A percentile compares a stretch with the other conserved stretches of the same genome.
phyloP scores from a whole-genome alignment of 2,888 invertebrate genomes.

The Dynastes tityus region DNA sequence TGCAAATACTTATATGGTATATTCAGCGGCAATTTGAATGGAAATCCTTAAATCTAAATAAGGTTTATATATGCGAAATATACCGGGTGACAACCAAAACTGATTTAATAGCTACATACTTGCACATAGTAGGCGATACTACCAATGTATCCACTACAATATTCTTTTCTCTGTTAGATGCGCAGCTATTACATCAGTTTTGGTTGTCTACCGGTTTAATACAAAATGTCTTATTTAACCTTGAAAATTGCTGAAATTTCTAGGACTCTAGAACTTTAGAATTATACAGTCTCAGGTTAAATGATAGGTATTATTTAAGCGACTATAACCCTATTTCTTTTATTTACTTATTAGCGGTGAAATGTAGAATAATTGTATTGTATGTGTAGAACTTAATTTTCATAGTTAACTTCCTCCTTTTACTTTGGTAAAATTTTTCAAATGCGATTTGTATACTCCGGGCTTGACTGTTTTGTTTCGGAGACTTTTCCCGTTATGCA shows the following conservation, averaged over 20 bases:
- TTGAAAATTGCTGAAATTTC: constrained; percentile 1
- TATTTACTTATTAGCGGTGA: constrained; percentile 12
- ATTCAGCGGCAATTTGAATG: constrained; percentile 12
- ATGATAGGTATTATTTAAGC: constrained; percentile 17
- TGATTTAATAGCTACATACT: no score
- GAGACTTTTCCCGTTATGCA: constrained; percentile 61
- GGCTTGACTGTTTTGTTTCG: constrained; percentile 51
- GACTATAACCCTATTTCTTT: not conserved
- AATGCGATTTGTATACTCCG: constrained; percentile 58
- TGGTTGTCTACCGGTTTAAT: not conserved
- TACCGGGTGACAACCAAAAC: no score
- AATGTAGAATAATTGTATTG: constrained; percentile 1
- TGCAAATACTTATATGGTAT: constrained; percentile 24
- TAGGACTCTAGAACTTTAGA: constrained; percentile 11
- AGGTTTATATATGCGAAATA: not conserved
- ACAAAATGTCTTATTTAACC: constrained; percentile 1
- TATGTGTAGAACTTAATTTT: not conserved
- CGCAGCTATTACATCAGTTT: no score
- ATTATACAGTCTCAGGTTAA: constrained; percentile 1
- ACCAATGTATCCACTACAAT: no score
- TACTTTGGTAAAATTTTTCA: constrained; percentile 49
- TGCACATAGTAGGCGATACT: no score
- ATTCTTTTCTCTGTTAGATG: no score
- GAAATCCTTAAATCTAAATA: not conserved
- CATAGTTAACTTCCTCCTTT: not conserved